Evolutionary conservation across 2,113 vertebrate species (phyloP).

Genomic region (Urocitellus parryii): DNA sequence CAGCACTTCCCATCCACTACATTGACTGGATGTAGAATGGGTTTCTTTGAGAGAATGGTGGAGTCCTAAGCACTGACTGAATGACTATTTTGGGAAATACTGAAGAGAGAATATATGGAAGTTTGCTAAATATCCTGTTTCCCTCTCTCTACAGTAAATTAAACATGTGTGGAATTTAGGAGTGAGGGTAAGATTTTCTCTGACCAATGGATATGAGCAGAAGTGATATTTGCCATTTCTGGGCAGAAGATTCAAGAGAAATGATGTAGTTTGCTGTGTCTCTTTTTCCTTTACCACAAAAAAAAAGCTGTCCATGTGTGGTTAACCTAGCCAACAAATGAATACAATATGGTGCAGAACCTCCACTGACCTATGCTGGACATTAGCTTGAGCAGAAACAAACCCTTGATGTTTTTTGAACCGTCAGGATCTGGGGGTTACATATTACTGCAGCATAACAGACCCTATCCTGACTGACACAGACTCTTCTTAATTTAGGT

Average conservation of each 20-base stretch:
- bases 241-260: constrained; percentile 27
- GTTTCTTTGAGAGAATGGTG: background rate
- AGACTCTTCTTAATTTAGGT: background rate
- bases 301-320: background rate
- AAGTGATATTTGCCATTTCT: background rate
- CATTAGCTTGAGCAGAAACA: background rate
- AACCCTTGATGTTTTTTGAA: background rate
- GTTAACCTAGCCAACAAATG: background rate
- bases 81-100: background rate
- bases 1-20: too few relatives aligned
- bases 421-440: background rate
- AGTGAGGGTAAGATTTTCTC: background rate
- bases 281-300: background rate
- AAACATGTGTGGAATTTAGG: background rate
- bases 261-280: background rate
- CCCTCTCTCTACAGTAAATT: background rate
- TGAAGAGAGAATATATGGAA: background rate
- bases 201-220: background rate
- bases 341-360: background rate
- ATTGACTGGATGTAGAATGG: background rate
- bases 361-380: background rate
- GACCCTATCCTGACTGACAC: background rate
- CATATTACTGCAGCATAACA: background rate
- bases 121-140: background rate
- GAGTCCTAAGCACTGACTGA: background rate